phyloP scores from a whole-genome alignment of 2,113 vertebrate genomes.

The Spizaetus ornatus region DNA sequence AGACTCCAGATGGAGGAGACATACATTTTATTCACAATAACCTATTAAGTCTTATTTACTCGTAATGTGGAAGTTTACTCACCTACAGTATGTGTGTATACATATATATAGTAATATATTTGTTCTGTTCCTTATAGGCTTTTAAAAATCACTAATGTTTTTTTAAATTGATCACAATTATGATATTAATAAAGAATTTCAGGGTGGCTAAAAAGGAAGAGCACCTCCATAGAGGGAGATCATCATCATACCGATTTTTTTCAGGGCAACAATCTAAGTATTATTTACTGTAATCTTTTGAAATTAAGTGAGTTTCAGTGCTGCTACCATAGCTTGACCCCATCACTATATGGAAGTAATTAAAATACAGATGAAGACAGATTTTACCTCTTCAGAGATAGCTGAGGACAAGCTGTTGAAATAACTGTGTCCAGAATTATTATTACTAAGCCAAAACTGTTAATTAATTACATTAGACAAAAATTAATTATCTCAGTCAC shows the following conservation, averaged over 20 bases:
- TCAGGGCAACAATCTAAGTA: neutral
- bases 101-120: neutral
- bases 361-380: conserved; percentile 25
- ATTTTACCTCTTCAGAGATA: conserved; percentile 13
- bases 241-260: neutral
- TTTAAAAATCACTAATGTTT: neutral
- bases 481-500: neutral
- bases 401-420: neutral
- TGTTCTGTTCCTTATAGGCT: neutral
- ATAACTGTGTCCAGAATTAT: neutral
- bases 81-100: neutral
- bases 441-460: neutral
- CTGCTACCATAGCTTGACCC: neutral
- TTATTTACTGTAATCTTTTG: neutral
- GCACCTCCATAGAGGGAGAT: neutral
- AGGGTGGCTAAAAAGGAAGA: neutral
- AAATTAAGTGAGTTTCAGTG: neutral
- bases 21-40: neutral
- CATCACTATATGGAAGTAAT: neutral
- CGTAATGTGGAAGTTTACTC: neutral
- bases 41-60: neutral
- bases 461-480: neutral
- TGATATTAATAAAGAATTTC: neutral
- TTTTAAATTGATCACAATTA: neutral
- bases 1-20: neutral